Percentiles rank a stretch among this genome's conserved stretches.
Conservation (phyloP, 2,888 invertebrate genomes). For the Hanleya hanleyi region DNA sequence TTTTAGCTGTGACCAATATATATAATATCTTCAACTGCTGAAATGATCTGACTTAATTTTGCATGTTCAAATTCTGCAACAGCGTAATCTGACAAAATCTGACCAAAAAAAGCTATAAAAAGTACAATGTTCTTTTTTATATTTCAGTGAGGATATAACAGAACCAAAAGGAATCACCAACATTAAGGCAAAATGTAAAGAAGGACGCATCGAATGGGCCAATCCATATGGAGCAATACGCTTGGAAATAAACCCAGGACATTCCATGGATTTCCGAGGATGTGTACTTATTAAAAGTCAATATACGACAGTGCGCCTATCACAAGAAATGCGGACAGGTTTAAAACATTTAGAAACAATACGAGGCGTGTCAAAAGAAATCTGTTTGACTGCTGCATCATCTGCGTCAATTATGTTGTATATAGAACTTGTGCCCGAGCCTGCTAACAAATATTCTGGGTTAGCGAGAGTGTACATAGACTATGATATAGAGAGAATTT, state of each 20-base stretch:
- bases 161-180: constrained; percentile 38
- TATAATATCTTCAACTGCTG: too few relatives aligned
- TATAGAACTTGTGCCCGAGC: constrained; percentile 45
- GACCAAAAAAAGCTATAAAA: too few relatives aligned
- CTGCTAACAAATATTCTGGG: constrained; percentile 36
- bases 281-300: constrained; percentile 45
- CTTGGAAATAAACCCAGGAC: constrained; percentile 41
- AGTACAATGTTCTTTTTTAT: constrained; percentile 21
- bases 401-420: constrained; percentile 42
- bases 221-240: constrained; percentile 51
- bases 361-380: constrained; percentile 41
- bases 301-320: constrained; percentile 44
- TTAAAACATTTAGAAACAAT: constrained; percentile 39
- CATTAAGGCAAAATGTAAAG: constrained; percentile 43
- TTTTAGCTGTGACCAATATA: too few relatives aligned
- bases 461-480: constrained; percentile 43
- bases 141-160: constrained; percentile 43
- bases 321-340: constrained; percentile 39
- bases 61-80: too few relatives aligned
- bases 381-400: constrained; percentile 43
- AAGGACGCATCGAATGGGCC: constrained; percentile 52
- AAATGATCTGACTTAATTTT: too few relatives aligned
- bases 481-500: constrained; percentile 42
- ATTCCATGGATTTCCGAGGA: constrained; percentile 33
- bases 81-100: too few relatives aligned